phyloP scores from a whole-genome alignment of 2,797 vertebrate genomes.

The Sternarchorhynchus goeldii region DNA sequence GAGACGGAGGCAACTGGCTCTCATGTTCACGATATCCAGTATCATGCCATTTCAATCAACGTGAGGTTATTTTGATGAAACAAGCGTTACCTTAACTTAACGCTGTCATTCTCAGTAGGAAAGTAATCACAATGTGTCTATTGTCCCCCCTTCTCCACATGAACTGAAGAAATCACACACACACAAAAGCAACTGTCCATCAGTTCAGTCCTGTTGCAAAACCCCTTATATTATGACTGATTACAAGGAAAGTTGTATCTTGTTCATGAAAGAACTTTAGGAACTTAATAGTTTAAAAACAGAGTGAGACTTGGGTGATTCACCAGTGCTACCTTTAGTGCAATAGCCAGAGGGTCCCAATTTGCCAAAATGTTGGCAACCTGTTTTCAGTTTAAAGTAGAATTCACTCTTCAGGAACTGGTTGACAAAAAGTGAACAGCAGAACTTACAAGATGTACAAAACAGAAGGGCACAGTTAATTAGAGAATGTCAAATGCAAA shows the following conservation, averaged over 20 bases:
- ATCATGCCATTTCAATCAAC: background rate
- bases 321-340: background rate
- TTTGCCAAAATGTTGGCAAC: background rate
- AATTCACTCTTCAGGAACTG: background rate
- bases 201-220: too few relatives aligned
- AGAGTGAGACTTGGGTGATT: background rate
- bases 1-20: too few relatives aligned
- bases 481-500: background rate
- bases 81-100: too few relatives aligned
- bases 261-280: too few relatives aligned
- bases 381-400: background rate
- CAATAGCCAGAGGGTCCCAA: background rate
- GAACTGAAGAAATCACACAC: too few relatives aligned
- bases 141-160: too few relatives aligned
- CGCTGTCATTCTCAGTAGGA: too few relatives aligned
- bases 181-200: too few relatives aligned
- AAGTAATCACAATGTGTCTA: too few relatives aligned
- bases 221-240: too few relatives aligned
- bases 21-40: background rate
- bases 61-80: too few relatives aligned
- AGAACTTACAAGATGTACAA: background rate
- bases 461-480: background rate
- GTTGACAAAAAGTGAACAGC: background rate
- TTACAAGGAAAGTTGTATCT: too few relatives aligned
- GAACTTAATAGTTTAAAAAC: background rate